Conservation (phyloP, 2,888 invertebrate species). For the Polymixis lichenea region DNA sequence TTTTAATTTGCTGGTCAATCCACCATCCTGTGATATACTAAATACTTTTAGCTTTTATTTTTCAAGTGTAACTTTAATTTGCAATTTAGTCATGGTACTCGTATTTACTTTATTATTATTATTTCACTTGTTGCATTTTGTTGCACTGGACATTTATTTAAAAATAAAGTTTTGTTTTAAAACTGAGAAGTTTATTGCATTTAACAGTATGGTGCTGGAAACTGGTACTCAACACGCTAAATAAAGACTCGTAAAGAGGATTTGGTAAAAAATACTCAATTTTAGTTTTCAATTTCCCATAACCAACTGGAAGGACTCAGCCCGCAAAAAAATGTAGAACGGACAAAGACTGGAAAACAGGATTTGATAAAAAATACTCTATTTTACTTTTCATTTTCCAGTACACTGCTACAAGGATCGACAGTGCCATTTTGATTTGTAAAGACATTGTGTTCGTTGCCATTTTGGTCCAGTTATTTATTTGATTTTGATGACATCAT, state of each 20-base stretch:
- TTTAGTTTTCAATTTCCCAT: neutral
- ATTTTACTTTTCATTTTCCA: neutral
- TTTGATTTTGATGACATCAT: no score
- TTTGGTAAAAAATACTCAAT: neutral
- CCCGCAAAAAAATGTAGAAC: no score
- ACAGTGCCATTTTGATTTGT: neutral
- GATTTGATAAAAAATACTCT: neutral
- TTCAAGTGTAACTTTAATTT: slow-evolving; percentile 29
- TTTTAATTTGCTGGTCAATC: slow-evolving; percentile 46
- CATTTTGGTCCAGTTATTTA: no score
- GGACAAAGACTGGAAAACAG: neutral
- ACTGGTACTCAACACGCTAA: neutral
- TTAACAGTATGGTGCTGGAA: slow-evolving; percentile 15
- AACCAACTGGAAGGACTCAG: no score
- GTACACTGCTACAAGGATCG: neutral
- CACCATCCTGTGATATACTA: slow-evolving; percentile 55
- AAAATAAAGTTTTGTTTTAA: slow-evolving; percentile 22
- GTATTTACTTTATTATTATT: slow-evolving; percentile 33
- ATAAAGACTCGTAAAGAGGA: neutral
- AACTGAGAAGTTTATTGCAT: slow-evolving; percentile 21
- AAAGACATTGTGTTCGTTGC: neutral
- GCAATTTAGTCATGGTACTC: slow-evolving; percentile 21
- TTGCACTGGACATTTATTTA: slow-evolving; percentile 25
- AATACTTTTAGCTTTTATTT: slow-evolving; percentile 44
- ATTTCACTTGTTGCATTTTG: slow-evolving; percentile 48